Conservation (phyloP, 2,888 invertebrate genomes). For the Orthosia gothica region DNA sequence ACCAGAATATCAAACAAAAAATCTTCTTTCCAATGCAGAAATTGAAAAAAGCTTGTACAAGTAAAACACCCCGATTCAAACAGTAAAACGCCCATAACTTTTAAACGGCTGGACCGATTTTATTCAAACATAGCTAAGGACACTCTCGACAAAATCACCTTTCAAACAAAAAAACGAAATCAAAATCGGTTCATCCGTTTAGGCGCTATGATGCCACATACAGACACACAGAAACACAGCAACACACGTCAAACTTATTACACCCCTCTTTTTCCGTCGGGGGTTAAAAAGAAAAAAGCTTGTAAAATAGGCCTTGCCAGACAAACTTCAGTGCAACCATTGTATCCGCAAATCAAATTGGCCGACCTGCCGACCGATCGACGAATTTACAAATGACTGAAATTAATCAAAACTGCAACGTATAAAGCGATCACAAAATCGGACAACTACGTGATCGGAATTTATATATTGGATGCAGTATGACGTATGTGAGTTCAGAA, state of each 20-base stretch:
- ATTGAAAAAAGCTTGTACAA: slow-evolving; percentile 24
- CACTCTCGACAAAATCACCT: no score
- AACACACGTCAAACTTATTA: no score
- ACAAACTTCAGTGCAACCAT: slow-evolving; percentile 19
- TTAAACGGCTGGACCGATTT: no score
- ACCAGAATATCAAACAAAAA: slow-evolving; percentile 49
- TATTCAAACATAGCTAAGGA: no score
- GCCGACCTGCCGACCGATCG: slow-evolving; percentile 29
- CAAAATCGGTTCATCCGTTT: no score
- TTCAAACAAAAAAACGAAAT: no score
- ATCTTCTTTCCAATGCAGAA: no score
- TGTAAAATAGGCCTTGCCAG: slow-evolving; percentile 40
- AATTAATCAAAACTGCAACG: slow-evolving; percentile 62
- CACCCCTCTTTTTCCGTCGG: no score
- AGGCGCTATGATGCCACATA: no score
- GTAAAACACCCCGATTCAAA: no score
- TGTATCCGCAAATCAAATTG: slow-evolving; percentile 46
- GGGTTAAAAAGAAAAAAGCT: slow-evolving; percentile 27
- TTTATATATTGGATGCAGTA: slow-evolving; percentile 40
- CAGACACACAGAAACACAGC: no score
- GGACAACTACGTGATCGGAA: slow-evolving; percentile 59
- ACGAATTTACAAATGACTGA: slow-evolving; percentile 43
- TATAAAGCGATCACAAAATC: slow-evolving; percentile 50
- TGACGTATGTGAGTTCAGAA: slow-evolving; percentile 29
- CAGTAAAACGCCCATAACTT: no score